A percentile compares a stretch with the other conserved stretches of the same genome.
These are phyloP conservation scores for Megaceryle alcyon DNA, from an alignment of 2,797 vertebrate species.

Conservation along the genomic window DNA sequence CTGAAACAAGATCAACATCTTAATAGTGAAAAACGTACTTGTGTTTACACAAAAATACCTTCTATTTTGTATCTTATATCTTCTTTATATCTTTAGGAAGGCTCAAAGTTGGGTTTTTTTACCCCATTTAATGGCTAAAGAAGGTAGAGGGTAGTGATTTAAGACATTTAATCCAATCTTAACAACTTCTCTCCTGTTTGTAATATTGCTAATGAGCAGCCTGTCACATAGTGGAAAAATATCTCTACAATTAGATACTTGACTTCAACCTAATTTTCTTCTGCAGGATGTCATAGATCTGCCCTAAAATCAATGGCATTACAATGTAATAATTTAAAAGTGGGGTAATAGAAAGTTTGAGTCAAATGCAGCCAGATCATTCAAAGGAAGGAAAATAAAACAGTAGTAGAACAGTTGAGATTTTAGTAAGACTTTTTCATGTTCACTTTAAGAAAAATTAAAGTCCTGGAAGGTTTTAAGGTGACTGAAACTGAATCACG, in stretches of 20 bases:
- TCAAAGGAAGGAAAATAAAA: not conserved
- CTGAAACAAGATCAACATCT: not conserved
- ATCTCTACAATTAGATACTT: conserved; percentile 4
- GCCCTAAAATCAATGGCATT: not conserved
- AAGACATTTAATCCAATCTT: conserved; percentile 2
- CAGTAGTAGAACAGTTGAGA: not conserved
- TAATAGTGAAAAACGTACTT: not conserved
- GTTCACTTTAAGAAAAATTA: not conserved
- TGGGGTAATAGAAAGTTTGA: not conserved
- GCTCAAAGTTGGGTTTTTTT: not conserved
- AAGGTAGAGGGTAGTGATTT: not conserved
- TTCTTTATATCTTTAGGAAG: not conserved
- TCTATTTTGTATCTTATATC: not conserved
- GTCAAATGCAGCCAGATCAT: not conserved
- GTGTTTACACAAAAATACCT: not conserved
- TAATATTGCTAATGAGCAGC: not conserved
- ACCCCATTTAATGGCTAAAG: not conserved
- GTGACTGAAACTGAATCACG: not conserved
- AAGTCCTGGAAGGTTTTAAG: not conserved
- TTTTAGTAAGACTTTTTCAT: not conserved
- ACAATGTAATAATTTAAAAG: not conserved
- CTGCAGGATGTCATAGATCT: not conserved
- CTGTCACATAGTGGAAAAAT: not conserved
- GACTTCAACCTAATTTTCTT: not conserved
- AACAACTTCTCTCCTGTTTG: not conserved